These are phyloP conservation scores for Meghimatium bilineatum DNA, from an alignment of 2,888 invertebrate species.

Conservation along the genomic window DNA sequence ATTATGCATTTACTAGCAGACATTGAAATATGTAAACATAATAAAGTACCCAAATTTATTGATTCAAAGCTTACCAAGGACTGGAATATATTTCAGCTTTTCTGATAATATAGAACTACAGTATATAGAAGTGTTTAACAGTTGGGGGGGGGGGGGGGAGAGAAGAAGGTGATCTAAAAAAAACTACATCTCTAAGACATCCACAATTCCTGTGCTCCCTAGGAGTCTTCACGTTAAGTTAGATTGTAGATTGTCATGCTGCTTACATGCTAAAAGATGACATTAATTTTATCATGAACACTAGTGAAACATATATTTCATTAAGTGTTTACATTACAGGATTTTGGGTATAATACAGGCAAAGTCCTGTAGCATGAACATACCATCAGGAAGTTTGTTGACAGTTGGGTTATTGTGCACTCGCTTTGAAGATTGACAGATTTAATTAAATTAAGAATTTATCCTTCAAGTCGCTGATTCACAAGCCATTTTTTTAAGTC, in stretches of 20 bases:
- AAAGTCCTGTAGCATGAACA: background rate
- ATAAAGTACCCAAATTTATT: too few relatives aligned
- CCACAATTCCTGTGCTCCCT: background rate
- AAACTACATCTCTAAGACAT: too few relatives aligned
- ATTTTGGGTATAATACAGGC: background rate
- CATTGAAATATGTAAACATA: too few relatives aligned
- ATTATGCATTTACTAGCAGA: too few relatives aligned
- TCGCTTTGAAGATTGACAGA: background rate
- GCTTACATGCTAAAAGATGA: background rate
- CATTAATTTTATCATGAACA: background rate
- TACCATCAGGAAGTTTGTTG: slow-evolving; percentile 10
- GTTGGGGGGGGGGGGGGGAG: too few relatives aligned
- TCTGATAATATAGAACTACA: too few relatives aligned
- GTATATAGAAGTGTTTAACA: too few relatives aligned
- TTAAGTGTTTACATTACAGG: background rate
- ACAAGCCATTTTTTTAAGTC: too few relatives aligned
- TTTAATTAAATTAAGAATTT: background rate
- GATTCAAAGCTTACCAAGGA: too few relatives aligned
- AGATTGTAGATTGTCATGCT: background rate
- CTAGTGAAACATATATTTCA: background rate
- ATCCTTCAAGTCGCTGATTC: background rate
- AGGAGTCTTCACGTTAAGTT: too few relatives aligned
- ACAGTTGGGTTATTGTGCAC: background rate
- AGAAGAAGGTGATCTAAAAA: too few relatives aligned
- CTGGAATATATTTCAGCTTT: too few relatives aligned